Evolutionary conservation across 1,140 invertebrate species (phyloP), one percentile per base, ranked within the genome.

Genomic region (Caenorhabditis tropicalis): DNA sequence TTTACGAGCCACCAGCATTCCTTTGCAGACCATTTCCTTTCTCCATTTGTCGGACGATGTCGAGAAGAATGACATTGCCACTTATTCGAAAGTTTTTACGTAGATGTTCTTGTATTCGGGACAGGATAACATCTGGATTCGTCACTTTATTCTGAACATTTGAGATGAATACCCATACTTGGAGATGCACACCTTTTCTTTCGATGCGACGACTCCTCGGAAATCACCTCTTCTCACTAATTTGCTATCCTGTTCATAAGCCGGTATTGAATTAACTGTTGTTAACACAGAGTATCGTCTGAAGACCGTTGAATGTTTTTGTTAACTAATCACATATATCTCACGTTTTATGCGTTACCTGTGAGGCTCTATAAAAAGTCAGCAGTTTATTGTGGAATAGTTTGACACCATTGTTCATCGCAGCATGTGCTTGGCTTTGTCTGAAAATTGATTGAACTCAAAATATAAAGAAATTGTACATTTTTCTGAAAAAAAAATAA

Each of bases 381-480:
- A 46, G n/a, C 4, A 39, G 24, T 4, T 24, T 43, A 21, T 3
- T 0, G 15, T 74, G 36, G 3, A 43, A 43, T 24, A 43, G 19
- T 43, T 46, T 74, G 12, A 27, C 36, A 12, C 65, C 36, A 74
- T 74, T 74, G n/a, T 43, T 74, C 65, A 74, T 74, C 6, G 65
- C 65, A 74, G 43, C 3, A 43, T 74, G 6, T 43, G 12, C 0
- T 27, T 27, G 9, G 24, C 12, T 27, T 58, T 58, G 24, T 58
- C n/a, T 58, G 21, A 58, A 58, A 46, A 10, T 36, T 65, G 29
- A 36, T 12, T 21, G 10, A 12, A 10, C 29, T 56, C 24, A 2
- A 56, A 43, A 43, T 43, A n/a, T 43, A 43, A 6, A 43, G 39
- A 43, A 43, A 6, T 43, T 43, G 5, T 6, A 43, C 5, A 5